Evolutionary conservation across 2,797 vertebrate genomes (phyloP), one percentile per base, ranked within the genome.

Genomic region (Arnoldichthys spilopterus): DNA sequence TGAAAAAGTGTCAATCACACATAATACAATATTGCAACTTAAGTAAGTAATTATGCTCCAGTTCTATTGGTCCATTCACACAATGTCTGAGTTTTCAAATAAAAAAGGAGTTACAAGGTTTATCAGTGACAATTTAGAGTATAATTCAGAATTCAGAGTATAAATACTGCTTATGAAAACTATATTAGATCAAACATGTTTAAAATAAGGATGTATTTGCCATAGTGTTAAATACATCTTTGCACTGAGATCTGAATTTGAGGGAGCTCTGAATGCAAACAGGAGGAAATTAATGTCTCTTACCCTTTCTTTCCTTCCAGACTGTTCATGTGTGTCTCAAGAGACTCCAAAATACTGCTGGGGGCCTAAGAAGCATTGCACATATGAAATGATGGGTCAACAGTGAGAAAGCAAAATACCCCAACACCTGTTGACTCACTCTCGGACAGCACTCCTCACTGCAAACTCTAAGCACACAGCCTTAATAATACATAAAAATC

Each of bases 321-420:
- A 51, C 95, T 96, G 76, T 98, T 99, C 95, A 99, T 95, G 92
- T 99, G 98, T 81, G 98, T 97, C 90, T 99, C 98, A 89, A 99
- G 95, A 80, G 97, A 98, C 91, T 99, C 98, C 94, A 99, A 94
- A 88, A 99, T 97, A 92, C 98, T 99, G 95, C 95, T 98, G 86
- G 98, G 98, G 89, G 98, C 97, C 98, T 99, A 90, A 86, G 72
- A 59, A 76, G 71, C 11, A 59, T 56, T 70, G 56, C 66, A 72
- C 74, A 49, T 40, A 74, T 53, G 45, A 37, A 51, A 86, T 83
- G 11, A 24, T 26, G 34, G n/a, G n/a, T 5, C 4, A 67, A 1
- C 78, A 53, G 30, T 32, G 77, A 49, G 20, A 51, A 30, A 4
- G 20, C 28, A 54, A 18, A 56, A 45, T 34, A 45, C 26, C 51